Evolutionary conservation across 2,888 invertebrate species (phyloP), one percentile per base, ranked within the genome.

Genomic region (Ectemnius continuus): DNA sequence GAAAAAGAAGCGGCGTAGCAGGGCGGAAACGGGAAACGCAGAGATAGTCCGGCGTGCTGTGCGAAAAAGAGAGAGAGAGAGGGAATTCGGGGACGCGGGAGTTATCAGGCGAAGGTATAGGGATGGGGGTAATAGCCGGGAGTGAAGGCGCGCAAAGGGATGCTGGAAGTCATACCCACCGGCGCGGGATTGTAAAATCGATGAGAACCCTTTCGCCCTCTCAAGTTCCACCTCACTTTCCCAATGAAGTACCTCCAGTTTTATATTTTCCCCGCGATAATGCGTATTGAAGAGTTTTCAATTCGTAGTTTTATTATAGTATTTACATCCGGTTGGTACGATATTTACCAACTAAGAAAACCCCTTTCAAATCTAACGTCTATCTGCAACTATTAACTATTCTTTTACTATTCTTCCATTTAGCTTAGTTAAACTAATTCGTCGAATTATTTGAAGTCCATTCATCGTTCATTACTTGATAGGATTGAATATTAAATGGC

Each of bases 101-200:
- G 69, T 78, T 76, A 78, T 73, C 76, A 75, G 67, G 36, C 36
- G 59, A 58, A 5, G 62, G 18, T 56, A 62, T 48, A 72, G 68
- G 68, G 52, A 64, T 36, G 36, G 68, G 66, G 72, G 73, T 80
- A 79, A 81, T 79, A 82, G 77, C 78, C 73, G 64, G 75, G 36
- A 36, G 36, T 74, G 75, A 72, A 71, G 70, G 73, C 66, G 73
- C 66, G 36, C 36, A 2, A 45, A 18, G n/a, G 57, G 67, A 64
- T 70, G 59, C 72, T 72, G 69, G 58, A 73, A 74, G 72, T 36
- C 36, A 36, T 36, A 36, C 36, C 36, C 16, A 63, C 73, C 74
- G 67, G 71, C 79, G 71, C 79, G 76, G 85, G 81, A 87, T 86
- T 85, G 84, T 84, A 86, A 87, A 86, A 87, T 87, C 87, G 85